Percentiles rank a stretch among this genome's conserved stretches.
Evolutionary conservation across 1,140 invertebrate genomes (phyloP).

Genomic region (Drosophila santomea): DNA sequence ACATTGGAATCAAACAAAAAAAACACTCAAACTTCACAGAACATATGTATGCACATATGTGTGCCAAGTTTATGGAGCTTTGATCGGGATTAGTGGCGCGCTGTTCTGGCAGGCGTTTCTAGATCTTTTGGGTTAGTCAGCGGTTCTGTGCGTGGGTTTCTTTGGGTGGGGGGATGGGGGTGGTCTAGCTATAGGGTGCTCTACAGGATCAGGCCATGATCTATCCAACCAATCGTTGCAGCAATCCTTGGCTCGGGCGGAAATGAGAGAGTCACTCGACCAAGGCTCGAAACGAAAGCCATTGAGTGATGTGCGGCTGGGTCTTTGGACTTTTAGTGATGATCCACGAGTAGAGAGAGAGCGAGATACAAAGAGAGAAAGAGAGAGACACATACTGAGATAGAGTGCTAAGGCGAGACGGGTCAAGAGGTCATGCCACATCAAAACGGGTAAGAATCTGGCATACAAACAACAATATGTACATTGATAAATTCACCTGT

Average conservation of each 20-base stretch:
- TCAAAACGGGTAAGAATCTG: slow-evolving; percentile 49
- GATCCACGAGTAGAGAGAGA: slow-evolving; percentile 16
- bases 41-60: neutral
- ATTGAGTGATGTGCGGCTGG: slow-evolving; percentile 10
- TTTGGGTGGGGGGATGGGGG: neutral
- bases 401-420: slow-evolving; percentile 45
- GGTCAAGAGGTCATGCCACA: slow-evolving; percentile 73
- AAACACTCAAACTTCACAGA: slow-evolving; percentile 56
- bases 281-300: slow-evolving; percentile 3
- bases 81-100: slow-evolving; percentile 38
- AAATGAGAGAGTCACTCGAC: slow-evolving; percentile 27
- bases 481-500: slow-evolving; percentile 73
- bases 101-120: slow-evolving; percentile 70
- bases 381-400: slow-evolving; percentile 15
- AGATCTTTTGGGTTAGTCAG: slow-evolving; percentile 38
- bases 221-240: slow-evolving; percentile 38
- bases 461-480: slow-evolving; percentile 44
- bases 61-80: slow-evolving; percentile 6
- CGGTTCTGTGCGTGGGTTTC: slow-evolving; percentile 19
- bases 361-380: slow-evolving; percentile 3
- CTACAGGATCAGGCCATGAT: slow-evolving; percentile 27
- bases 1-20: slow-evolving; percentile 49
- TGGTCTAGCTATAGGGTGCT: slow-evolving; percentile 8
- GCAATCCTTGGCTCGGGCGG: slow-evolving; percentile 19
- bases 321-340: neutral